Percentiles rank a stretch among this genome's conserved stretches.
Conservation (phyloP, 1,140 invertebrate genomes). For the Drosophila takahashii region DNA sequence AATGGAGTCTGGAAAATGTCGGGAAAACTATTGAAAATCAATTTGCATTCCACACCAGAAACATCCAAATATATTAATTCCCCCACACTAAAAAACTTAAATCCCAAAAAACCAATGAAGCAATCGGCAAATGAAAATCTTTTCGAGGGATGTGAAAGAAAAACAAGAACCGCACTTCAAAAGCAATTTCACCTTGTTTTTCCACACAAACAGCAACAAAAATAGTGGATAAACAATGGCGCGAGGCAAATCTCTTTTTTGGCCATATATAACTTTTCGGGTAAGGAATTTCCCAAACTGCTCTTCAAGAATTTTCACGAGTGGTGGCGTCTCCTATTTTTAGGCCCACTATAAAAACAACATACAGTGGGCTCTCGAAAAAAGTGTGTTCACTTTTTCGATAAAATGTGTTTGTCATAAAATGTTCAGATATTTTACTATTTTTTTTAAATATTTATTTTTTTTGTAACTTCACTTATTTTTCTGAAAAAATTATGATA, state of each 20-base stretch:
- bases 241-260: constrained; percentile 34
- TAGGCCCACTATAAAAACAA: constrained; percentile 23
- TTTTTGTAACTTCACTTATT: no score
- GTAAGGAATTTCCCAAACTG: constrained; percentile 42
- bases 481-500: no score
- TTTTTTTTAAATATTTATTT: no score
- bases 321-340: constrained; percentile 58
- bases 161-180: constrained; percentile 55
- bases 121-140: constrained; percentile 49
- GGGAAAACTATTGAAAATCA: constrained; percentile 27
- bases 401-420: no score
- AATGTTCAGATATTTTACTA: no score
- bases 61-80: constrained; percentile 1
- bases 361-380: not conserved
- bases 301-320: constrained; percentile 48
- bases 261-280: constrained; percentile 36
- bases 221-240: constrained; percentile 43
- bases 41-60: constrained; percentile 22
- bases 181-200: constrained; percentile 73
- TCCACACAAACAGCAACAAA: constrained; percentile 22
- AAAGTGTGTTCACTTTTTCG: not conserved
- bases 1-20: constrained; percentile 8
- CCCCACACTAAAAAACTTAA: not conserved
- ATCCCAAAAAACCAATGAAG: constrained; percentile 36
- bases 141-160: constrained; percentile 37